Base-by-base conservation (phyloP, 2,888 invertebrate genomes). In the Sepiola atlantica region DNA sequence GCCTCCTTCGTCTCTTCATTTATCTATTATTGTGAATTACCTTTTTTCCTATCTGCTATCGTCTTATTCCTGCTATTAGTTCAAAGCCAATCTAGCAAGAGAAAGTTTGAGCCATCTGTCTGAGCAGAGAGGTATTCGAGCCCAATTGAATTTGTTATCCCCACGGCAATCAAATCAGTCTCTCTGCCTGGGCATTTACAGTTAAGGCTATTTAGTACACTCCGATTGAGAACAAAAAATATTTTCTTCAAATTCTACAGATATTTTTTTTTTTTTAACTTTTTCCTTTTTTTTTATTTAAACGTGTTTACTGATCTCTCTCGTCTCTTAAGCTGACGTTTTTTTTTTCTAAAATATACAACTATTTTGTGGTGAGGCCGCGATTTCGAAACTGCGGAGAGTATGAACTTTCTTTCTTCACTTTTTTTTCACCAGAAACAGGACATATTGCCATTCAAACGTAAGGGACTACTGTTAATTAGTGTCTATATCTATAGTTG, bases 101-200 rank as follows among this genome's bases (percentile, higher is more conserved):
- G 77, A 77, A 77, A 32, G 77, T 77, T 77, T 77, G 77, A 77
- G 77, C 77, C 77, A 77, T 77, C 77, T 77, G 77, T 77, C 77
- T 77, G n/a, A 32, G 77, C 77, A n/a, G n/a, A 77, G 77, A 32
- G 77, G 77, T 77, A 77, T 77, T 45, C 14, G 32, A 77, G 77
- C 77, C 32, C 77, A 77, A 77, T 77, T 77, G 77, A 77, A 77
- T 77, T 77, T 77, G 77, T 77, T 77, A 77, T 77, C 77, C 77
- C 77, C 32, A 77, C n/a, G 77, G 77, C 77, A 77, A 77, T 77
- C 77, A 77, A 32, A 77, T 77, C 77, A 77, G 77, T 32, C n/a
- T 77, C n/a, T 77, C 16, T 77, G 77, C 77, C 32, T 77, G 77
- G n/a, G 77, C 77, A 77, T 77, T 77, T 77, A 77, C n/a, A 77